Evolutionary conservation across 2,888 invertebrate genomes (phyloP).

Genomic region (Hyposoter didymator): DNA sequence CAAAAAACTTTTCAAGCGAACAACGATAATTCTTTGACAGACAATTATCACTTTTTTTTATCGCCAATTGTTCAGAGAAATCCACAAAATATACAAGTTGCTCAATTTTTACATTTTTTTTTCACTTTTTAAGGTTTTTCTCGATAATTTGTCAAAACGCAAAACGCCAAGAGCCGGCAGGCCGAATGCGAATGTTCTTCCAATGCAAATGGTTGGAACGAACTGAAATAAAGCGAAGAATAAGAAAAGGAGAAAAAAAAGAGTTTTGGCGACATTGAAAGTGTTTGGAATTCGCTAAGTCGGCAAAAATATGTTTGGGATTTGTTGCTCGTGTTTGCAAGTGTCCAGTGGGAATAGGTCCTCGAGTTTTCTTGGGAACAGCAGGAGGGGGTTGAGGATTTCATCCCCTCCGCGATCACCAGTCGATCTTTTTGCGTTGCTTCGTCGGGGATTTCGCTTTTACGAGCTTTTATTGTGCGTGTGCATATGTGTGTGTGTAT

Average conservation of each 20-base stretch:
- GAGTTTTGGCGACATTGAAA: slow-evolving; percentile 61
- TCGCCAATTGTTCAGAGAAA: not conserved
- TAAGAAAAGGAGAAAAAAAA: slow-evolving; percentile 26
- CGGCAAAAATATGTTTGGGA: slow-evolving; percentile 83
- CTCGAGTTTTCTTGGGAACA: slow-evolving; percentile 5
- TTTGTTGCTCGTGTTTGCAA: slow-evolving; percentile 69
- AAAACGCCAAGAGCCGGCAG: not conserved
- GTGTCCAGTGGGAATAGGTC: slow-evolving; percentile 68
- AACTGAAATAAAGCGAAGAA: slow-evolving; percentile 14
- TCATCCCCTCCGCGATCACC: slow-evolving; percentile 46
- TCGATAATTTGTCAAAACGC: not conserved
- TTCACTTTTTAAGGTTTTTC: not conserved
- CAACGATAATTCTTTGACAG: not conserved
- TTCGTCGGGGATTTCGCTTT: slow-evolving; percentile 77
- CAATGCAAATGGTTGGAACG: not conserved
- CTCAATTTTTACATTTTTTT: not conserved
- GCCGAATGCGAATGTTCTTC: not conserved
- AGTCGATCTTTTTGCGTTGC: slow-evolving; percentile 64
- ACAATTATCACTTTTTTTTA: not conserved
- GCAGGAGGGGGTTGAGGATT: slow-evolving; percentile 21
- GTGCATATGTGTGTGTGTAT: slow-evolving; percentile 64
- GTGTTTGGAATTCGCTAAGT: slow-evolving; percentile 81
- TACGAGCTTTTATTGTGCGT: slow-evolving; percentile 72
- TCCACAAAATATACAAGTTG: not conserved
- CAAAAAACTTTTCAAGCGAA: not conserved